Evolutionary conservation across 2,888 invertebrate species (phyloP), one percentile per base, ranked within the genome.

Genomic region (Muschampia plurimacula): DNA sequence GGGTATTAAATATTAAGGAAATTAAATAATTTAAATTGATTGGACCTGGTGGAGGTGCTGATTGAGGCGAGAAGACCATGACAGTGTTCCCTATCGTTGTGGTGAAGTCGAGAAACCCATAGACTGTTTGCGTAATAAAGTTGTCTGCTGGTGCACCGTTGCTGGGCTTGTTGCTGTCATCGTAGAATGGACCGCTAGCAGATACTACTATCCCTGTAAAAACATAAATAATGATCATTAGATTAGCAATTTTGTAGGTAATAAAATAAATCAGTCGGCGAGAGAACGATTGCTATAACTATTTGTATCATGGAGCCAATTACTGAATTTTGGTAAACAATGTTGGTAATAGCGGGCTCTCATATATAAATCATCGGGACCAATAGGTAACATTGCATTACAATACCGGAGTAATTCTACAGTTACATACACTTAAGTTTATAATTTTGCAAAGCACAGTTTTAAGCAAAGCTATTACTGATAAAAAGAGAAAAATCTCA

Each of bases 11-110:
- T 2, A 46, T 3, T 13, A 46, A 41, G n/a, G 8, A 55, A n/a
- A 22, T 10, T 63, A 9, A 44, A 13, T n/a, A 55, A 59, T 49
- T 55, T 13, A 7, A 63, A 74, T 46, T 46, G 52, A 70, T 57
- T 41, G 41, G 70, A 74, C 97, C 96, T 93, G 96, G 95, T 86
- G 96, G 90, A 32, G 97, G 96, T 36, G 96, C 96, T 81, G 97
- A 98, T 81, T 98, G 97, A 0, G 98, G 98, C 0, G 98, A 98
- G 89, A 98, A 98, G 49, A 98, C 97, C 98, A 98, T 98, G 69
- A 98, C 97, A 13, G 98, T 98, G 87, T 98, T 98, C 76, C 98
- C 98, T 82, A 98, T 98, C 4, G 98, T 98, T 0, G 98, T 98
- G 68, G 98, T 98, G 89, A 98, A 98, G 91, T 98, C 98, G 79